Base-by-base conservation (phyloP, 2,113 vertebrate genomes). In the Xiphophorus couchianus region DNA sequence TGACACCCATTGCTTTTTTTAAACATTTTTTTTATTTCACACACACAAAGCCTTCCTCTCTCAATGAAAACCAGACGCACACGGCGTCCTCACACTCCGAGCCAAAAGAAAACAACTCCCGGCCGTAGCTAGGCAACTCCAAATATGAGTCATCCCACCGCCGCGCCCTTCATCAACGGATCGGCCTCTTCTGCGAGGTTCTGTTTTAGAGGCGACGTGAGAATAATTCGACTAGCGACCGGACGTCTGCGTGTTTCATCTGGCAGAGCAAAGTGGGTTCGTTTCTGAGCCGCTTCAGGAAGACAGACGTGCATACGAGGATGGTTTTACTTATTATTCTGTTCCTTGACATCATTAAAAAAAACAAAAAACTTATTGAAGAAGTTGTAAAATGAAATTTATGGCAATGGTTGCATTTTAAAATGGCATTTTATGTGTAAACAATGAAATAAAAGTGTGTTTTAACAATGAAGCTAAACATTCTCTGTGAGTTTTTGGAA, bases 111-210 rank as follows among this genome's bases (percentile, higher is more conserved):
- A 94, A 94, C 92, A 94, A 93, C 89, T 92, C 85, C 71, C 77
- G 71, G 80, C 81, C 65, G 93, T 93, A 92, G 83, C 93, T 94
- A 93, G 90, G 93, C 93, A 94, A 94, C 93, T 85, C 86, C 84
- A 91, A 94, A 92, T 88, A 90, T 94, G 93, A 94, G 89, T 94
- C 93, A 94, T 89, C 87, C 35, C 62, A 58, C 81, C 69, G 83
- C 93, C 92, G 87, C 93, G 70, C 93, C 93, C 92, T 82, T 91
- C 85, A 85, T 86, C 86, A 81, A 87, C 83, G 77, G 84, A 89
- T 90, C 3, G 64, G 48, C 69, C 15, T 3, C 48, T 27, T 0
- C 25, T 2, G 0, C 60, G 65, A 44, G 51, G 25, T 6, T 37
- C 54, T 74, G 42, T 17, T 12, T 10, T 4, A 48, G 31, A 73